Evolutionary conservation across 2,888 invertebrate species (phyloP).

Genomic region (Temnothorax ravouxi): DNA sequence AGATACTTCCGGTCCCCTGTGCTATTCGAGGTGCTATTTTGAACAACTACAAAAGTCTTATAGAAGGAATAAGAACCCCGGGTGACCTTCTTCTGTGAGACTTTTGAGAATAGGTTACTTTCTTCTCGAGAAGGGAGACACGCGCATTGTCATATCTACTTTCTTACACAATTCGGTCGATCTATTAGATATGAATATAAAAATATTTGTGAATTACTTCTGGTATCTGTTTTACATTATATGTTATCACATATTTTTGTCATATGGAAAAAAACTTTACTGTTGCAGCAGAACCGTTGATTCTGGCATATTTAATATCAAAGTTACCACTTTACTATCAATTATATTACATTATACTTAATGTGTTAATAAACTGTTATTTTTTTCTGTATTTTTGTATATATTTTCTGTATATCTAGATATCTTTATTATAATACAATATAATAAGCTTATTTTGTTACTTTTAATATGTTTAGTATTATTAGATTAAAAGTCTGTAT

Average conservation of each 20-base stretch:
- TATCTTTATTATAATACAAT: neutral
- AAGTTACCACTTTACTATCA: neutral
- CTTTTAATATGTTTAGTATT: neutral
- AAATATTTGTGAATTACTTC: neutral
- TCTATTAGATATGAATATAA: neutral
- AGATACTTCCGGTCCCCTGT: constrained; percentile 26
- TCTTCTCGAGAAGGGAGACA: constrained; percentile 28
- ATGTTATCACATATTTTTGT: neutral
- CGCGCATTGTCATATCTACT: neutral
- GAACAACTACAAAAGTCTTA: constrained; percentile 9
- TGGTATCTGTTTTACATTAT: neutral
- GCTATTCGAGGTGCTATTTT: too few species aligned
- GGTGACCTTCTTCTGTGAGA: constrained; percentile 51
- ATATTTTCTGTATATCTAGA: neutral
- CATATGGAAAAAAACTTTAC: neutral
- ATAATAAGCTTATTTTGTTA: neutral
- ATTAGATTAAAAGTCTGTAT: neutral
- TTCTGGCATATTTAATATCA: neutral
- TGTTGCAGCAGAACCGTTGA: neutral
- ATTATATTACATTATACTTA: constrained; percentile 17
- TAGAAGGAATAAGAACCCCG: constrained; percentile 13
- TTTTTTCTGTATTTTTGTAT: neutral
- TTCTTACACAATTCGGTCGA: constrained; percentile 4
- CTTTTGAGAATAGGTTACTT: constrained; percentile 55
- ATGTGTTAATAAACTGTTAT: neutral